Conservation (phyloP, 2,888 invertebrate genomes). For the Watsonalla binaria region DNA sequence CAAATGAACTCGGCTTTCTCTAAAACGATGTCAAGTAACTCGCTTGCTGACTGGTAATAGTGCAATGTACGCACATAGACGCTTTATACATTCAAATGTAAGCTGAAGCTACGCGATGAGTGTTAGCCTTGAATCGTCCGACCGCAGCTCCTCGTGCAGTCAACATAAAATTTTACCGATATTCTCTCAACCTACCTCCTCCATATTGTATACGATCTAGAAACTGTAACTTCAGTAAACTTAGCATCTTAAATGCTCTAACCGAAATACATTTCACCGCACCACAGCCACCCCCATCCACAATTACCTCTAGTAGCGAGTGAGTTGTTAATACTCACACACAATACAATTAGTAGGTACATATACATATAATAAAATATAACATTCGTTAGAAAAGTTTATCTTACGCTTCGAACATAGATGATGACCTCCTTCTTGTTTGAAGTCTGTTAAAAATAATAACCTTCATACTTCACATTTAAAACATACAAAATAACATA, state of each 20-base stretch:
- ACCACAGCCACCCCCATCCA: conserved; percentile 2
- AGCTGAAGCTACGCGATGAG: not conserved
- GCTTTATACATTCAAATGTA: not conserved
- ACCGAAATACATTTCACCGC: conserved; percentile 16
- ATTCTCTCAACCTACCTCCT: conserved; percentile 12
- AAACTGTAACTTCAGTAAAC: conserved; percentile 30
- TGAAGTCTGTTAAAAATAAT: no score
- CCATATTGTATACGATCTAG: conserved; percentile 33
- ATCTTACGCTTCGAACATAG: no score
- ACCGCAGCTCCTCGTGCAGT: not conserved
- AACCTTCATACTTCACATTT: no score
- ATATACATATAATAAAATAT: no score
- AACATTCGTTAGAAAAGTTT: no score
- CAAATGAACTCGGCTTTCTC: conserved; percentile 31
- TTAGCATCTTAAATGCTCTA: conserved; percentile 16
- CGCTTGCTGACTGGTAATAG: conserved; percentile 1
- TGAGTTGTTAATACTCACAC: no score
- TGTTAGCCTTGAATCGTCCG: not conserved
- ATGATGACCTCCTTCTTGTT: no score
- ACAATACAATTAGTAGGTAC: no score
- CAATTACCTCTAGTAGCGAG: not conserved
- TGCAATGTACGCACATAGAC: not conserved
- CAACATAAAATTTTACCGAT: conserved; percentile 3
- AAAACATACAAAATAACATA: no score
- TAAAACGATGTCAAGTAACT: conserved; percentile 22